Conservation (phyloP, 2,113 vertebrate genomes). For the Leptobrachium ailaonicum region DNA sequence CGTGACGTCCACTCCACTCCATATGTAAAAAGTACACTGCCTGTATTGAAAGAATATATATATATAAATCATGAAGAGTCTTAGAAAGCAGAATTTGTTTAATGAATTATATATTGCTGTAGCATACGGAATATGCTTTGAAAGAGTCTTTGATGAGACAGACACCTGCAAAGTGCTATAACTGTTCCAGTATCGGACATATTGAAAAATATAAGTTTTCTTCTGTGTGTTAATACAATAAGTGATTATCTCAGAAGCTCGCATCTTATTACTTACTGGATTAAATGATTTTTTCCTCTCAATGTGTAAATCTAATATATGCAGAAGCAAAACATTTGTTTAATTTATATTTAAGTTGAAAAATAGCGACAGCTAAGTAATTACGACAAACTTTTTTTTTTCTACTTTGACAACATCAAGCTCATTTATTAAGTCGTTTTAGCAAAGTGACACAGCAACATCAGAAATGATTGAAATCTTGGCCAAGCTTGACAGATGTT, state of each 20-base stretch:
- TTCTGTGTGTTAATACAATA: no score
- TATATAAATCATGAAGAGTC: no score
- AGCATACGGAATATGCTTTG: no score
- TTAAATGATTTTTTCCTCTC: background rate
- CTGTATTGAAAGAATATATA: no score
- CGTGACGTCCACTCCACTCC: no score
- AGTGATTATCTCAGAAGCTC: background rate
- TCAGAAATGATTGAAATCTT: constrained; percentile 74
- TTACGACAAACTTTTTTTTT: constrained; percentile 50
- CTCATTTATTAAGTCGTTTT: constrained; percentile 73
- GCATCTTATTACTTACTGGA: background rate
- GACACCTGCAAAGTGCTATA: no score
- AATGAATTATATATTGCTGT: no score
- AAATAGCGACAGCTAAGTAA: constrained; percentile 21
- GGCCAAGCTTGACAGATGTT: constrained; percentile 75
- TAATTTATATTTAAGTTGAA: constrained; percentile 4
- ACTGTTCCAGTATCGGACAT: no score
- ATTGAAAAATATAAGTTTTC: no score
- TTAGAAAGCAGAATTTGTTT: no score
- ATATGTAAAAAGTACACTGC: no score
- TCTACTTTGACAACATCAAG: constrained; percentile 60
- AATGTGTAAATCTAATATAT: background rate
- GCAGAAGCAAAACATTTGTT: constrained; percentile 20
- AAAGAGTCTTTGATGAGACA: no score
- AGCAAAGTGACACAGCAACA: constrained; percentile 62